These are phyloP conservation scores for Salmo trutta DNA, from an alignment of 2,797 vertebrate species.

Conservation along the genomic window DNA sequence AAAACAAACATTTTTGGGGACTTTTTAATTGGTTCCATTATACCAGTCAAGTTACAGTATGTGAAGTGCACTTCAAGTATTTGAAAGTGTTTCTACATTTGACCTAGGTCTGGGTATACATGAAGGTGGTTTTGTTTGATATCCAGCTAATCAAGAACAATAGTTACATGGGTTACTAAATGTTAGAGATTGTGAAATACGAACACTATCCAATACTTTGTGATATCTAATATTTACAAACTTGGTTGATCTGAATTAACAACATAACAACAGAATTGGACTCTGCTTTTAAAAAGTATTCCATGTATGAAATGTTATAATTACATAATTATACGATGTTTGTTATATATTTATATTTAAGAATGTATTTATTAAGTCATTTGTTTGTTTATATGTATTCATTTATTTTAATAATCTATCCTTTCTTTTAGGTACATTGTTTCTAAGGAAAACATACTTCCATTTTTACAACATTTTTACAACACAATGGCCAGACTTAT, in stretches of 20 bases:
- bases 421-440: constrained; percentile 13
- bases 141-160: not conserved
- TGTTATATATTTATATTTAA: not conserved
- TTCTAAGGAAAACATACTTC: constrained; percentile 2
- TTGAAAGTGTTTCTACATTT: not conserved
- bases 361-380: not conserved
- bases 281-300: not conserved
- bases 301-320: not conserved
- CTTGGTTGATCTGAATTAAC: not conserved
- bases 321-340: constrained; percentile 3
- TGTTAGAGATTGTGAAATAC: not conserved
- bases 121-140: not conserved
- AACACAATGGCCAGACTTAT: constrained; percentile 61
- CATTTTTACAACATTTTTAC: not conserved
- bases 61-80: not conserved
- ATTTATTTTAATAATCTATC: too few species aligned
- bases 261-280: not conserved
- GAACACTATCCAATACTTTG: not conserved
- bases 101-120: not conserved
- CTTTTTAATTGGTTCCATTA: not conserved
- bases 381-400: constrained; percentile 1
- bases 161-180: not conserved
- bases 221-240: not conserved
- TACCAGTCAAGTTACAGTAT: not conserved
- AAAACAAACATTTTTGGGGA: not conserved